These are phyloP conservation scores for Willowsia nigromaculata DNA, from an alignment of 2,888 invertebrate species.

Conservation along the genomic window DNA sequence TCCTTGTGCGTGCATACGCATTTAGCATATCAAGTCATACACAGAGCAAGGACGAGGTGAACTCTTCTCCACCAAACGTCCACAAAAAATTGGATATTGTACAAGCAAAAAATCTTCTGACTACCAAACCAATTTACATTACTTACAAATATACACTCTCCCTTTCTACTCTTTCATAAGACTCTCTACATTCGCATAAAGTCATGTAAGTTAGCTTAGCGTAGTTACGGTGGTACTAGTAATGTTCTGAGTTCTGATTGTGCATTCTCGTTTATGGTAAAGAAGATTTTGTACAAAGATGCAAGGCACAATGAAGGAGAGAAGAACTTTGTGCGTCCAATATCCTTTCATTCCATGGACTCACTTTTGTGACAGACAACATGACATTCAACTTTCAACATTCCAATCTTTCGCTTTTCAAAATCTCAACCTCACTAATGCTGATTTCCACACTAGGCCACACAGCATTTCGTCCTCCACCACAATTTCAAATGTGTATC, in stretches of 20 bases:
- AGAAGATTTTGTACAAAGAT: no score
- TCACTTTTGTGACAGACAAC: conserved; percentile 70
- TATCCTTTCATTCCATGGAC: conserved; percentile 55
- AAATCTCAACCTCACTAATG: conserved; percentile 39
- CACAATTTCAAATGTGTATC: conserved; percentile 35
- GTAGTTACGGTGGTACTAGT: no score
- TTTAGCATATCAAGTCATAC: neutral
- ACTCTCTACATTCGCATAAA: neutral
- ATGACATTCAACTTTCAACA: conserved; percentile 67
- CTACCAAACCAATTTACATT: neutral
- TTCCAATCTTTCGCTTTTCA: conserved; percentile 64
- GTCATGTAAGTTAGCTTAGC: neutral
- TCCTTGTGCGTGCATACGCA: neutral
- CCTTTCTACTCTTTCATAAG: no score
- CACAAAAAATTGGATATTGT: conserved; percentile 52
- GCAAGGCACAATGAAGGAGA: no score
- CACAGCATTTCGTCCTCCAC: conserved; percentile 39
- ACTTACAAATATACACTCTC: neutral
- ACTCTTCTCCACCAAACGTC: conserved; percentile 64
- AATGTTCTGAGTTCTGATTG: no score
- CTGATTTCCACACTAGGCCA: conserved; percentile 31
- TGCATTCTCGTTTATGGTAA: no score
- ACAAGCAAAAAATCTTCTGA: conserved; percentile 42
- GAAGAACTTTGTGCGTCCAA: conserved; percentile 62
- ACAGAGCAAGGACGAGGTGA: conserved; percentile 43